Percentiles rank a stretch among this genome's conserved stretches.
Conservation (phyloP, 2,113 vertebrate species). For the Pollachius pollachius region DNA sequence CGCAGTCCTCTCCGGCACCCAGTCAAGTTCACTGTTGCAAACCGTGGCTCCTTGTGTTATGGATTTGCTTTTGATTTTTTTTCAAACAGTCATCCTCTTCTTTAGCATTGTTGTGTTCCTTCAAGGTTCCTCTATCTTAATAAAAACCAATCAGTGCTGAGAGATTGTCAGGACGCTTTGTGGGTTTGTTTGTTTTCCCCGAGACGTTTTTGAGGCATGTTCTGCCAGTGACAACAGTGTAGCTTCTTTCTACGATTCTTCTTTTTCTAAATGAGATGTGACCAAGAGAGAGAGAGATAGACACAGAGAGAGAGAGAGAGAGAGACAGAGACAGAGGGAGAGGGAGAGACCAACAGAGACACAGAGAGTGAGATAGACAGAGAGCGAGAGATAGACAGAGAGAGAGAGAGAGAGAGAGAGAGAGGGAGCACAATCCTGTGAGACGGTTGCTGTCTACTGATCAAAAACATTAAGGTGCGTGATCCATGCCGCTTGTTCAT, state of each 20-base stretch:
- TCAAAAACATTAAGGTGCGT: conserved; percentile 39
- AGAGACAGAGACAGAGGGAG: no score
- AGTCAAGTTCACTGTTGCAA: conserved; percentile 43
- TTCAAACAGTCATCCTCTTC: conserved; percentile 53
- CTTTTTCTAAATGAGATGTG: conserved; percentile 33
- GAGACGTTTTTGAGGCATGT: conserved; percentile 16
- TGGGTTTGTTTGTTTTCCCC: conserved; percentile 23
- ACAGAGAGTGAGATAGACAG: conserved; percentile 12
- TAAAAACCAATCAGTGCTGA: conserved; percentile 58
- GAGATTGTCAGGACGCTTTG: conserved; percentile 52
- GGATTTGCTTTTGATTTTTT: conserved; percentile 38
- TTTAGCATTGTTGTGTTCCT: conserved; percentile 43
- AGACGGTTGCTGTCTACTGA: conserved; percentile 9
- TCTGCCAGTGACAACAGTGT: conserved; percentile 7
- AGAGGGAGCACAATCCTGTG: no score
- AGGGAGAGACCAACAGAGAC: no score
- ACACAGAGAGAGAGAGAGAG: conserved; percentile 2
- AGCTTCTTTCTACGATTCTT: not conserved
- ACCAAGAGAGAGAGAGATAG: conserved; percentile 11
- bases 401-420: no score
- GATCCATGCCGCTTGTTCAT: conserved; percentile 36
- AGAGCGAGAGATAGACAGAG: not conserved
- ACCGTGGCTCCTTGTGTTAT: conserved; percentile 52
- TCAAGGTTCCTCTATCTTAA: conserved; percentile 49
- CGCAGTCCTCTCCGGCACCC: conserved; percentile 43